phyloP scores from a whole-genome alignment of 1,140 invertebrate genomes.

The Cyphomyrmex costatus region DNA sequence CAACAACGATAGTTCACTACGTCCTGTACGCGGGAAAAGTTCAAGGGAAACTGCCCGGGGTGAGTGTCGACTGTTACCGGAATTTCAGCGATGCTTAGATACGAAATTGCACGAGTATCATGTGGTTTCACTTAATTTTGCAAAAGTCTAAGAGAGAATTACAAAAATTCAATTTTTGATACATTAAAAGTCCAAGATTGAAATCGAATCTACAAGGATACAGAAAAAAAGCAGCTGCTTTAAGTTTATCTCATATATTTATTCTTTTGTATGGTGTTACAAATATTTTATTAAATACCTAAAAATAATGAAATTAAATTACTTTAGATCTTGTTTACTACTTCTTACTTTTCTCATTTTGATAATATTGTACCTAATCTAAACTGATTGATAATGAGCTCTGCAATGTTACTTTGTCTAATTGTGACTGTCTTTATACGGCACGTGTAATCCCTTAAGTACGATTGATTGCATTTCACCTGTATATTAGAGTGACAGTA shows the following conservation, averaged over 20 bases:
- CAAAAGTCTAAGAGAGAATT: slow-evolving; percentile 13
- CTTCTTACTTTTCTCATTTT: background rate
- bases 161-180: slow-evolving; percentile 4
- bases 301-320: too few species aligned
- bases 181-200: background rate
- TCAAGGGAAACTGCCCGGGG: slow-evolving; percentile 3
- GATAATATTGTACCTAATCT: background rate
- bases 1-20: slow-evolving; percentile 36
- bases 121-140: slow-evolving; percentile 25
- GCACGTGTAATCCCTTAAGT: slow-evolving; percentile 2
- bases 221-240: background rate
- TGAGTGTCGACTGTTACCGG: slow-evolving; percentile 29
- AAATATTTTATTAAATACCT: background rate
- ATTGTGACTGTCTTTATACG: background rate
- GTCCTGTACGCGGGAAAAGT: slow-evolving; percentile 27
- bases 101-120: slow-evolving; percentile 15
- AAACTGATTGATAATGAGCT: background rate
- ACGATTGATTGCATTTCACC: background rate
- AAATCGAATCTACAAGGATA: background rate
- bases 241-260: background rate
- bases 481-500: background rate
- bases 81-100: slow-evolving; percentile 39
- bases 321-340: background rate
- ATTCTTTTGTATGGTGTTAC: background rate
- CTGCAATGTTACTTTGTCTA: background rate